phyloP scores from a whole-genome alignment of 2,888 invertebrate genomes.

The Dynastes tityus region DNA sequence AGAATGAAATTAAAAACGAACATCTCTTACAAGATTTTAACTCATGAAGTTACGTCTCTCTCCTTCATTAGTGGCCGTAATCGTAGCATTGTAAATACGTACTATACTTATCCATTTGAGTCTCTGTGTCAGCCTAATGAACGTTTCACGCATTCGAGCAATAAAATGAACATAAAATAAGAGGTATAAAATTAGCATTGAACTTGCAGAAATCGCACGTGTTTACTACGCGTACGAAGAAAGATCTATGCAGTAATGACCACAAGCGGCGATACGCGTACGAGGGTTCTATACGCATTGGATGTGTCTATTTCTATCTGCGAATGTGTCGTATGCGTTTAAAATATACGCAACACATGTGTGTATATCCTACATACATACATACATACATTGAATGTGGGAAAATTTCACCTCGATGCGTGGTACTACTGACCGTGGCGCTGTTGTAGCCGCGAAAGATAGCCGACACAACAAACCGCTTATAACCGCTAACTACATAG shows the following conservation, averaged over 20 bases:
- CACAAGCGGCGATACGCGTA: slow-evolving; percentile 20
- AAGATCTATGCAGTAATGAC: neutral
- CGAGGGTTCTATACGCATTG: slow-evolving; percentile 11
- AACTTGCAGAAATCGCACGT: slow-evolving; percentile 45
- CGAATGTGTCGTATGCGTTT: neutral
- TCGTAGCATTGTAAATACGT: too few species aligned
- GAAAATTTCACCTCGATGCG: slow-evolving; percentile 4
- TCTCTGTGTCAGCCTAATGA: slow-evolving; percentile 19
- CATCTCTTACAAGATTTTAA: too few species aligned
- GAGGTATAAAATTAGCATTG: slow-evolving; percentile 46
- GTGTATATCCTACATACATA: slow-evolving; percentile 11
- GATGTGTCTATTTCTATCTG: slow-evolving; percentile 31
- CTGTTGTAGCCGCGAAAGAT: neutral
- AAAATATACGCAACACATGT: too few species aligned
- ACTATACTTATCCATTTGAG: slow-evolving; percentile 8
- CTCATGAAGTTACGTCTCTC: neutral
- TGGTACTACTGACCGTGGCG: slow-evolving; percentile 22
- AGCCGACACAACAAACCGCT: neutral
- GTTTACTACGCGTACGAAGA: slow-evolving; percentile 27
- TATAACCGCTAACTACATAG: neutral
- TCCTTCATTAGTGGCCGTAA: too few species aligned
- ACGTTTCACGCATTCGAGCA: slow-evolving; percentile 17
- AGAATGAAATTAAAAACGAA: too few species aligned
- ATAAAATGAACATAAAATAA: slow-evolving; percentile 47
- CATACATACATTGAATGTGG: neutral